Percentiles rank a stretch among this genome's conserved stretches.
Conservation (phyloP, 2,113 vertebrate genomes). For the Epinephelus lanceolatus region DNA sequence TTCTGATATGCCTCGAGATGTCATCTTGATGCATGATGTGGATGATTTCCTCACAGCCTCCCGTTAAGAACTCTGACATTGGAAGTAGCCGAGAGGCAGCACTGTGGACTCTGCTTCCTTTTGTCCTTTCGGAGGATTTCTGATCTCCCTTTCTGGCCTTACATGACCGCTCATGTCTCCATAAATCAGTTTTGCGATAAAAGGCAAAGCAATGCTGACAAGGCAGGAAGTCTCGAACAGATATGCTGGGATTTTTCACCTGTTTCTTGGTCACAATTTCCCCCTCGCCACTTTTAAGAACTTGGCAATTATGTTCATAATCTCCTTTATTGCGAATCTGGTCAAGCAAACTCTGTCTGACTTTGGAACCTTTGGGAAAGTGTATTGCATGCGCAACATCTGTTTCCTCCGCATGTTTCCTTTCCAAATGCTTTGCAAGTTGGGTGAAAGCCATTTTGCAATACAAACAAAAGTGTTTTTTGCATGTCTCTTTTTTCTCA, state of each 20-base stretch:
- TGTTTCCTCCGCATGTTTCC: constrained; percentile 68
- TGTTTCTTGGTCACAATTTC: constrained; percentile 68
- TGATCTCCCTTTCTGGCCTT: constrained; percentile 69
- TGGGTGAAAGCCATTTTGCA: constrained; percentile 74
- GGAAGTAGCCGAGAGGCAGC: constrained; percentile 61
- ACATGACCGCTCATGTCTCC: constrained; percentile 77
- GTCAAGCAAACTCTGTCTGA: constrained; percentile 72
- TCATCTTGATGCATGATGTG: constrained; percentile 82
- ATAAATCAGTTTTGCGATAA: constrained; percentile 77
- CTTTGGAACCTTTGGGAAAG: constrained; percentile 78
- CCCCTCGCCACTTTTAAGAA: constrained; percentile 68
- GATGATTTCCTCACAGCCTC: constrained; percentile 77
- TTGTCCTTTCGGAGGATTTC: constrained; percentile 42
- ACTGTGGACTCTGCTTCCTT: constrained; percentile 14
- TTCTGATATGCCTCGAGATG: constrained; percentile 71
- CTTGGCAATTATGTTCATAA: constrained; percentile 72
- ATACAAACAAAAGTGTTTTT: constrained; percentile 79
- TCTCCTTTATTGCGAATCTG: constrained; percentile 78
- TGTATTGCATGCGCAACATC: constrained; percentile 77
- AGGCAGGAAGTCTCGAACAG: constrained; percentile 75
- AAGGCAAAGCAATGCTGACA: constrained; percentile 80
- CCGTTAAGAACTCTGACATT: constrained; percentile 70
- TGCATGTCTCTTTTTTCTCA: constrained; percentile 52
- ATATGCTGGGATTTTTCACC: constrained; percentile 49
- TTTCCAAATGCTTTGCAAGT: constrained; percentile 78